Percentiles rank a stretch among this genome's conserved stretches.
These are phyloP conservation scores for Collichthys lucidus DNA, from an alignment of 2,113 vertebrate genomes.

Conservation along the genomic window DNA sequence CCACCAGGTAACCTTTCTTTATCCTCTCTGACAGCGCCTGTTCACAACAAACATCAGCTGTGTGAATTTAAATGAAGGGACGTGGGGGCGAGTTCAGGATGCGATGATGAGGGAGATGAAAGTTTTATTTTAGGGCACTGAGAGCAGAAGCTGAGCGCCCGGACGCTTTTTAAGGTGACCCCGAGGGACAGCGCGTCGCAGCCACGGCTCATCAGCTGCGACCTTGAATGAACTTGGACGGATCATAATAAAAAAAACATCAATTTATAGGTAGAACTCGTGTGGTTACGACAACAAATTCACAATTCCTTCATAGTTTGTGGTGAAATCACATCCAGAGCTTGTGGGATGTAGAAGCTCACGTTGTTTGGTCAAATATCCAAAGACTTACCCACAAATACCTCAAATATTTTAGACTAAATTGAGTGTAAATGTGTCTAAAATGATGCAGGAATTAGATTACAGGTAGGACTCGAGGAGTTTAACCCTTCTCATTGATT, in stretches of 20 bases:
- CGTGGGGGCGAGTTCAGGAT: constrained; percentile 56
- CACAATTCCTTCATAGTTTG: neutral
- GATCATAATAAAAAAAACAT: constrained; percentile 16
- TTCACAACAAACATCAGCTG: constrained; percentile 73
- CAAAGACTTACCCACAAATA: too few relatives aligned
- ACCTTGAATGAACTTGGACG: constrained; percentile 11
- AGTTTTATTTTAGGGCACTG: constrained; percentile 63
- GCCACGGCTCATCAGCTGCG: constrained; percentile 30
- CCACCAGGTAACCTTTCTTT: constrained; percentile 85
- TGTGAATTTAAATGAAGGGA: constrained; percentile 68
- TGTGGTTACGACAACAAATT: neutral
- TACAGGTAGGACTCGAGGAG: too few relatives aligned
- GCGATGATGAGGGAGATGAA: constrained; percentile 66
- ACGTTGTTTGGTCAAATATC: too few relatives aligned
- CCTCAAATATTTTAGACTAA: neutral
- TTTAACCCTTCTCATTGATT: too few relatives aligned
- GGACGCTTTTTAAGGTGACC: constrained; percentile 58
- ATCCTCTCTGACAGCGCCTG: constrained; percentile 81
- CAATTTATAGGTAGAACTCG: constrained; percentile 9
- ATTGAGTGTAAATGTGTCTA: neutral
- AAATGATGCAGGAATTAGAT: neutral
- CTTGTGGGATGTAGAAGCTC: neutral
- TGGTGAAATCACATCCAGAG: neutral
- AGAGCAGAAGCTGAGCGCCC: constrained; percentile 32
- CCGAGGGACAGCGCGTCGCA: constrained; percentile 29